Evolutionary conservation across 2,113 vertebrate genomes (phyloP), one percentile per base, ranked within the genome.

Genomic region (Upupa epops): DNA sequence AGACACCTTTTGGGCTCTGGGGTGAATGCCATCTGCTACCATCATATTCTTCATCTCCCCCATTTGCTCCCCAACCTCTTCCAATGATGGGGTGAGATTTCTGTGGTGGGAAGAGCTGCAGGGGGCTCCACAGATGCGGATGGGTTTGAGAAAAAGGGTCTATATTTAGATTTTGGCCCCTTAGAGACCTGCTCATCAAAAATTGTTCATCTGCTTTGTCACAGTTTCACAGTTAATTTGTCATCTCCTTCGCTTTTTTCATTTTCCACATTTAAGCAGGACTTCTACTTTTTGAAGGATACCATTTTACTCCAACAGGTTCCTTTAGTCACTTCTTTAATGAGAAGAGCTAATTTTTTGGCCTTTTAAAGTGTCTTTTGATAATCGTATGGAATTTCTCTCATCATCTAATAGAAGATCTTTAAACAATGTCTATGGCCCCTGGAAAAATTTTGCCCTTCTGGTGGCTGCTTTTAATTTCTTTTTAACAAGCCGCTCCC

Each of bases 371-470:
- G 60, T 92, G 56, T 80, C 72, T 92, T 93, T 73, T 95, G 85
- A 91, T 95, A 94, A 80, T 76, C 73, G 78, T 91, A 55, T 89
- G 66, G 82, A 87, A 70, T 91, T 86, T 34, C 48, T 96, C 71
- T 94, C 91, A 91, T 92, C 78, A 37, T 77, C 79, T 92, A 89
- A 85, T 85, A 45, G 83, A 78, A 77, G 79, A 68, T 91, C 75
- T 92, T 94, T 93, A 93, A 95, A 95, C 78, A 93, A 74, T 74
- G 72, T 83, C 91, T 92, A 28, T 83, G 84, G 87, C 75, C 91
- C 52, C 90, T 94, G 82, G 85, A 94, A 68, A 94, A 89, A 94
- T 68, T 21, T 74, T 80, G 85, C 60, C 82, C 89, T 94, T 92
- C 55, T 64, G 59, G 76, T 11, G 8, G 42, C 69, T 86, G 82